Evolutionary conservation across 2,113 vertebrate species (phyloP).

Genomic region (Podarcis raffonei): DNA sequence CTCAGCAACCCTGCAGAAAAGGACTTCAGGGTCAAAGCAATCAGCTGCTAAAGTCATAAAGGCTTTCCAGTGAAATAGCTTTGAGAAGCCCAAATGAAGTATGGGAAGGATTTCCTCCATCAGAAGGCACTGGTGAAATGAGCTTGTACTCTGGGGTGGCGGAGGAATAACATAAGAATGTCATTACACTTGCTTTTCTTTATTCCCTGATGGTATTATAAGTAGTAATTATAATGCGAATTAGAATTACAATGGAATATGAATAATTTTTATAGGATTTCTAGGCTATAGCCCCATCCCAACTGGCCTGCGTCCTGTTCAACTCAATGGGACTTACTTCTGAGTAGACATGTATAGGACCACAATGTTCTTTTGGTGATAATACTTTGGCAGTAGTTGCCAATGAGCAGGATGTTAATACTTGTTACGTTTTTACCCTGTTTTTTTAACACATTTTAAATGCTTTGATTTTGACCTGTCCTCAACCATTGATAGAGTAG

Average conservation of each 20-base stretch:
- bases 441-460: not conserved
- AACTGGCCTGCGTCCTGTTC: too few relatives aligned
- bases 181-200: conserved; percentile 41
- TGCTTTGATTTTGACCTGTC: not conserved
- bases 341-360: not conserved
- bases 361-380: not conserved
- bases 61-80: conserved; percentile 51
- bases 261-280: not conserved
- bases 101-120: conserved; percentile 44
- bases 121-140: conserved; percentile 45
- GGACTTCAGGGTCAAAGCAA: conserved; percentile 64
- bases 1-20: conserved; percentile 48
- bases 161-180: conserved; percentile 36
- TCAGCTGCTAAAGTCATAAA: conserved; percentile 51
- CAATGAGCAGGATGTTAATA: not conserved
- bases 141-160: conserved; percentile 41
- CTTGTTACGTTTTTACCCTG: not conserved
- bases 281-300: too few relatives aligned
- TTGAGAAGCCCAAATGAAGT: conserved; percentile 43
- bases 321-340: too few relatives aligned
- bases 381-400: not conserved
- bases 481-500: not conserved
- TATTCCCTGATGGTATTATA: conserved; percentile 3
- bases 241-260: not conserved
- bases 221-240: conserved; percentile 1